Evolutionary conservation across 2,888 invertebrate species (phyloP).

Genomic region (Rhagium mordax): DNA sequence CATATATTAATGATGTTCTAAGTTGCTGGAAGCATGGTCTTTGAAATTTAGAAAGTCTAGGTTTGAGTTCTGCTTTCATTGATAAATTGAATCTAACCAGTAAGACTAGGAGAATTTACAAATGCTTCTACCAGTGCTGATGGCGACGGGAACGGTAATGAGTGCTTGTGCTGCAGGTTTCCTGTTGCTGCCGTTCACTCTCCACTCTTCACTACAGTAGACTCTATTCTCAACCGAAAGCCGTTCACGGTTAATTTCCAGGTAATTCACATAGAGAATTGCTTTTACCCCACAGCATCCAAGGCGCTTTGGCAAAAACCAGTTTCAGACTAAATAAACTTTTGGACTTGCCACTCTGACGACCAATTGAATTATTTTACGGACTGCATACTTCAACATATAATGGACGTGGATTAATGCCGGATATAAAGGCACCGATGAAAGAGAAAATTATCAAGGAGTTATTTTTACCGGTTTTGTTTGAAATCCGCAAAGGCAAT

Average conservation of each 20-base stretch:
- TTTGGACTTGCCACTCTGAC: conserved; percentile 37
- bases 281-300: conserved; percentile 58
- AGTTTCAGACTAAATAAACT: conserved; percentile 56
- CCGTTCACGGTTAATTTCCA: conserved; percentile 67
- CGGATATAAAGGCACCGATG: conserved; percentile 6
- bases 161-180: conserved; percentile 66
- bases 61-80: too few relatives aligned
- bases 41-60: too few relatives aligned
- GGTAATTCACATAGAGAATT: conserved; percentile 66
- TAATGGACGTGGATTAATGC: conserved; percentile 25
- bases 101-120: conserved; percentile 18
- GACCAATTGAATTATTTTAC: conserved; percentile 30
- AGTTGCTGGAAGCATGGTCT: too few relatives aligned
- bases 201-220: conserved; percentile 49
- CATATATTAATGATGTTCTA: too few relatives aligned
- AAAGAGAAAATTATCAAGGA: not conserved
- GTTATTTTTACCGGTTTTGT: not conserved
- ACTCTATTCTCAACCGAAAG: conserved; percentile 49
- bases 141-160: conserved; percentile 56
- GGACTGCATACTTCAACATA: conserved; percentile 19
- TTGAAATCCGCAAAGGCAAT: not conserved
- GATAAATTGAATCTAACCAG: not conserved
- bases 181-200: conserved; percentile 58
- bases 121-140: conserved; percentile 18
- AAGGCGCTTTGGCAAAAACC: conserved; percentile 50